Conservation (phyloP, 1,140 invertebrate species). For the Drosophila grimshawi region DNA sequence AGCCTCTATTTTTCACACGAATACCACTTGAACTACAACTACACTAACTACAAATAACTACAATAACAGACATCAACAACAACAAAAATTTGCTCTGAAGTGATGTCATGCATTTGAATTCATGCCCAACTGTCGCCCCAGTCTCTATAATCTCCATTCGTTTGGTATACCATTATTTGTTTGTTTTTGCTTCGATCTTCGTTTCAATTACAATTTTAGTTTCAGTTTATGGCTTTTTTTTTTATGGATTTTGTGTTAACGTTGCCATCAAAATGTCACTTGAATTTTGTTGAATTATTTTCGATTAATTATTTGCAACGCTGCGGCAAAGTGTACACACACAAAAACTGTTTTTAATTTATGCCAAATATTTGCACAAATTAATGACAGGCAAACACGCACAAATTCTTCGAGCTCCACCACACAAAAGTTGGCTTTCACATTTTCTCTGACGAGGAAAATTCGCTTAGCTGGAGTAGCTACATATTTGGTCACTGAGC, state of each 20-base stretch:
- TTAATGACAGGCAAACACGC: conserved; percentile 65
- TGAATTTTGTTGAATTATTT: conserved; percentile 62
- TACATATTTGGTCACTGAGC: background rate
- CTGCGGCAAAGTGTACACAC: conserved; percentile 4
- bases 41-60: conserved; percentile 35
- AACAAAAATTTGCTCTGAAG: conserved; percentile 53
- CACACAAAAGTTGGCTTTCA: conserved; percentile 44
- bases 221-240: conserved; percentile 18
- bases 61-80: conserved; percentile 31
- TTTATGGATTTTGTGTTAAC: conserved; percentile 60
- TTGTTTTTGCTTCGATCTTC: conserved; percentile 31
- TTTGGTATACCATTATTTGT: conserved; percentile 62
- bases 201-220: conserved; percentile 37
- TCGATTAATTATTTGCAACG: conserved; percentile 64
- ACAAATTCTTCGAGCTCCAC: conserved; percentile 30
- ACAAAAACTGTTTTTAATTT: conserved; percentile 46
- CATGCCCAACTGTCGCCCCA: conserved; percentile 50
- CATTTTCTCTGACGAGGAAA: conserved; percentile 26
- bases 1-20: conserved; percentile 54
- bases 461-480: conserved; percentile 11
- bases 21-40: conserved; percentile 50
- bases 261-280: conserved; percentile 78
- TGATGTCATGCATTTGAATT: conserved; percentile 77
- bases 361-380: conserved; percentile 72
- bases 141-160: conserved; percentile 51